A percentile compares a stretch with the other conserved stretches of the same genome.
These are phyloP conservation scores for Thalassaphorura encarpata DNA, from an alignment of 1,140 invertebrate species.

Conservation along the genomic window DNA sequence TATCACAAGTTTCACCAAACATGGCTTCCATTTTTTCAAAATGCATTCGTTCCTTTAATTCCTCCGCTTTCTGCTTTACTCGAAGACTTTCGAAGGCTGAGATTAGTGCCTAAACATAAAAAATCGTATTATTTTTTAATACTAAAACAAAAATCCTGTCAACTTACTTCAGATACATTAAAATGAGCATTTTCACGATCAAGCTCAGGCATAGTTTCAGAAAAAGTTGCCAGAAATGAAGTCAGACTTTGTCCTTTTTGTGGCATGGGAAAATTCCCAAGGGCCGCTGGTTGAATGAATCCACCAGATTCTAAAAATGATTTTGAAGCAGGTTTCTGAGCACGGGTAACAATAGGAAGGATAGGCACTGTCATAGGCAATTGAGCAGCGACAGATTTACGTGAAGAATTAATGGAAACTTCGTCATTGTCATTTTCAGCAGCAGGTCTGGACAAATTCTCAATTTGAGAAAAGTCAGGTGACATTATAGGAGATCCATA, in stretches of 20 bases:
- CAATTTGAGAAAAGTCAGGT: slow-evolving; percentile 13
- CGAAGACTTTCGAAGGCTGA: slow-evolving; percentile 56
- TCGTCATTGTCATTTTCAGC: too few species aligned
- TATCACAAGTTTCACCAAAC: slow-evolving; percentile 27
- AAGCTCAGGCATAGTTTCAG: slow-evolving; percentile 56
- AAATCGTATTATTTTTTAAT: too few species aligned
- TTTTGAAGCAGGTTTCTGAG: slow-evolving; percentile 12
- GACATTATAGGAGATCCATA: slow-evolving; percentile 18
- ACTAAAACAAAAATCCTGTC: too few species aligned
- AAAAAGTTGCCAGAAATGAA: slow-evolving; percentile 61
- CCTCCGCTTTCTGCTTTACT: slow-evolving; percentile 28
- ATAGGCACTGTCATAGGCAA: too few species aligned
- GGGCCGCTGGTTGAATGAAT: slow-evolving; percentile 47
- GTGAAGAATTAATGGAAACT: too few species aligned
- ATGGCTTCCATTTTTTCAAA: slow-evolving; percentile 17
- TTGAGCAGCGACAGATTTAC: too few species aligned
- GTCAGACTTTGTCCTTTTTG: slow-evolving; percentile 60
- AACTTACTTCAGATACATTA: slow-evolving; percentile 70
- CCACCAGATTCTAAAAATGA: slow-evolving; percentile 38
- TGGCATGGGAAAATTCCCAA: slow-evolving; percentile 52
- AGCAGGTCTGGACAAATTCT: background rate
- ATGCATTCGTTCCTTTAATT: slow-evolving; percentile 7
- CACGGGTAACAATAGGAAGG: too few species aligned
- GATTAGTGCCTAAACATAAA: slow-evolving; percentile 71
- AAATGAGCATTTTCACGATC: slow-evolving; percentile 82